Base-by-base conservation (phyloP, 1,140 invertebrate species). In the Atta colombica region DNA sequence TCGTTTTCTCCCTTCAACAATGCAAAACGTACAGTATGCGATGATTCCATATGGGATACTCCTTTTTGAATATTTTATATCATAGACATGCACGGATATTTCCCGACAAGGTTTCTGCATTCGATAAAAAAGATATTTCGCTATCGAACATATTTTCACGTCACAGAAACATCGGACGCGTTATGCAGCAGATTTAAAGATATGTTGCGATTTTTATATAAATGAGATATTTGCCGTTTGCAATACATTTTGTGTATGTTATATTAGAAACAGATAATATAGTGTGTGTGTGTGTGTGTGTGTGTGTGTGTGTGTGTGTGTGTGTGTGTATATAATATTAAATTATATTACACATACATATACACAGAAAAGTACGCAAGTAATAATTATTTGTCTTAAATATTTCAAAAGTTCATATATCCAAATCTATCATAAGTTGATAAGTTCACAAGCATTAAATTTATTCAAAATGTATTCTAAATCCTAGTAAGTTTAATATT, bases 1-100 rank as follows among this genome's bases (percentile, higher is more conserved):
- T 71, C 78, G 55, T 75, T 84, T 74, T 84, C 80, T 84, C 80
- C 55, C 55, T 84, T 75, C 69, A n/a, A 60, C 51, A 39, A 71
- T 60, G 51, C 65, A 35, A 81, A 81, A 65, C 49, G 66, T 71
- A 58, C 25, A 69, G 77, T 25, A 61, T 3, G 21, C 65, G 69
- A 21, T 21, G 18, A 45, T n/a, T 58, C 55, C 45, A 31, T 49
- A 31, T 61, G 55, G 28, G 39, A 74, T 31, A 25, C 25, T 61
- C 25, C 3, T 74, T 63, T 84, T 61, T 84, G 58, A 74, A 75
- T 74, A 84, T 61, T 75, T 84, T 61, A 74, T 25, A 31, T 84
- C 51, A 74, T 71, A 55, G 53, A 81, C 10, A 10, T 58, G 21
- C 66, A 53, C 51, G 63, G 35, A 81, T 58, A 49, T 71, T 71